Evolutionary conservation across 2,888 invertebrate genomes (phyloP), one percentile per base, ranked within the genome.

Genomic region (Nemotelus nigrinus): DNA sequence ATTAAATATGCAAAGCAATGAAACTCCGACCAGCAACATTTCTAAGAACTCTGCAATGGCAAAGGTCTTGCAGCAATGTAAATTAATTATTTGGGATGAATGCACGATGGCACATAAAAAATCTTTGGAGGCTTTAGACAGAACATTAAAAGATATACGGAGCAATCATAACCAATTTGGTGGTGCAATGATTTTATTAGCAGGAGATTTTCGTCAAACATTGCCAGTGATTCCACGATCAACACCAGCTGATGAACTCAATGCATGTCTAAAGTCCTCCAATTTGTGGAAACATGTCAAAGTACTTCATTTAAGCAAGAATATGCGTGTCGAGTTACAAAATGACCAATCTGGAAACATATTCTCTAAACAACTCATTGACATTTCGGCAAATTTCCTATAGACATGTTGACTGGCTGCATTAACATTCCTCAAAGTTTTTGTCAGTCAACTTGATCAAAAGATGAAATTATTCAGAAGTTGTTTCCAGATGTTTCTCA

Each of bases 141-240:
- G 82, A 79, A 83, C 82, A 63, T 70, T 83, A 57, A 72, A 81
- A 81, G 81, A 83, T 81, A 60, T 82, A 44, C 80, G 82, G 45
- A 71, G 47, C 45, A 77, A 77, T 47, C 2, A 55, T 41, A 64
- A 55, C 70, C 41, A 25, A n/a, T 70, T 79, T 55, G 76, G 83
- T 64, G 82, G 82, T 7, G 77, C 78, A 50, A 39, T 80, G 5
- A 72, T 83, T 39, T 60, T 83, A 43, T 78, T 82, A 6, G 45
- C 82, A 5, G 83, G 83, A 65, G 82, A 83, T 81, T 83, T 83
- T 78, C 78, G 82, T 5, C 82, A 84, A 80, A 83, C 81, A n/a
- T 76, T 83, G 43, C 83, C 82, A n/a, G 81, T 82, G 2, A 78
- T 83, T 53, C 77, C 81, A 71, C 77, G 81, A 72, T 79, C 80